A percentile compares a stretch with the other conserved stretches of the same genome.
These are phyloP conservation scores for Euzetes globulus DNA, from an alignment of 2,888 invertebrate genomes.

Conservation along the genomic window DNA sequence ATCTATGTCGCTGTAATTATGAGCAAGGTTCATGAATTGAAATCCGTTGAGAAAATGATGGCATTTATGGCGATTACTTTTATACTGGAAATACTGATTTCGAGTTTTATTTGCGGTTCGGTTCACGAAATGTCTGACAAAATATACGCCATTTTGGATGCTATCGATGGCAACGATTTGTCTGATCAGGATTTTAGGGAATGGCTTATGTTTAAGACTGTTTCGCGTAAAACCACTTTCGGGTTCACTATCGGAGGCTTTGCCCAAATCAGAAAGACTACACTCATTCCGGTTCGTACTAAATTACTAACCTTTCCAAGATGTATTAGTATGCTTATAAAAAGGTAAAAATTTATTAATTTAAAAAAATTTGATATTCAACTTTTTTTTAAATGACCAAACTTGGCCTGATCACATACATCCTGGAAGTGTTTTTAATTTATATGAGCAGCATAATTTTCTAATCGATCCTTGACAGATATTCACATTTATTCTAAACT, in stretches of 20 bases:
- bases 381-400: no score
- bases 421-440: no score
- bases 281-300: conserved; percentile 8
- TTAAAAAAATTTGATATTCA: no score
- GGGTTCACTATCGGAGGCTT: conserved; percentile 15
- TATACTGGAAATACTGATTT: background rate
- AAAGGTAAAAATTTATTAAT: no score
- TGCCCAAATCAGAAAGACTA: background rate
- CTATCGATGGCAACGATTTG: background rate
- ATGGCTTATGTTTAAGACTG: background rate
- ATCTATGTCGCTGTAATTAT: background rate
- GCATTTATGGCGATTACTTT: background rate
- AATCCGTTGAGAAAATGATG: background rate
- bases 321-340: no score
- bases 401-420: no score
- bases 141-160: background rate
- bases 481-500: no score
- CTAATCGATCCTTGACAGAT: no score
- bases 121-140: background rate
- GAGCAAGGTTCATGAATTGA: no score
- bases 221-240: background rate
- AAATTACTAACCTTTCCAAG: no score
- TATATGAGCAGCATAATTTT: no score
- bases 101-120: background rate
- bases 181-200: background rate